A percentile compares a stretch with the other conserved stretches of the same genome.
Conservation (phyloP, 2,888 invertebrate genomes). For the Pandemis corylana region DNA sequence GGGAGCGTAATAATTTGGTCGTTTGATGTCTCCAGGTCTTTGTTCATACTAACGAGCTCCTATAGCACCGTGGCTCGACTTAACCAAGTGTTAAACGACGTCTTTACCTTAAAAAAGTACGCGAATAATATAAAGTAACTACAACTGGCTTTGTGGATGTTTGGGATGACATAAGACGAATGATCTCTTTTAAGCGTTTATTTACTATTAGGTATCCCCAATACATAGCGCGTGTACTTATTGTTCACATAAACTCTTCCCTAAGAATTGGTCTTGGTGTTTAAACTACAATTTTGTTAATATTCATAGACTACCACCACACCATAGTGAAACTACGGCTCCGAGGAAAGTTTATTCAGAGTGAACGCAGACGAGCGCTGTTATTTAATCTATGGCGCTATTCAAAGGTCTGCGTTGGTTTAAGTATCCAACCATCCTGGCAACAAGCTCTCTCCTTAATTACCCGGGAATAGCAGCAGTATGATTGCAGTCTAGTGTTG, state of each 20-base stretch:
- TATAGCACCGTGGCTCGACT: constrained; percentile 13
- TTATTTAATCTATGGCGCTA: constrained; percentile 41
- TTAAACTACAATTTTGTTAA: constrained; percentile 26
- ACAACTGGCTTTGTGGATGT: neutral
- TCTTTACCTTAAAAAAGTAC: constrained; percentile 15
- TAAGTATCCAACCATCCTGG: constrained; percentile 23
- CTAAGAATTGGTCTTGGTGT: neutral
- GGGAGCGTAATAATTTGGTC: constrained; percentile 53
- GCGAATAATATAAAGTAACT: neutral
- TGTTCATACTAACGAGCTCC: constrained; percentile 73
- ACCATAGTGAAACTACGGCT: neutral
- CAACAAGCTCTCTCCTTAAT: constrained; percentile 46
- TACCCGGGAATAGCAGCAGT: constrained; percentile 36
- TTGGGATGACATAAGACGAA: neutral
- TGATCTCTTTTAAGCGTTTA: neutral
- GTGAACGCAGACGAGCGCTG: constrained; percentile 33
- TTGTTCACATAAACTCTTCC: neutral
- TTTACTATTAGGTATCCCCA: neutral
- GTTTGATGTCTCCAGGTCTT: constrained; percentile 73
- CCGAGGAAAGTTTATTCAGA: constrained; percentile 26
- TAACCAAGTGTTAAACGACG: constrained; percentile 28
- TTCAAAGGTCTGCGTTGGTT: constrained; percentile 43
- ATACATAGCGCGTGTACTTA: neutral
- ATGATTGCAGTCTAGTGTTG: constrained; percentile 1
- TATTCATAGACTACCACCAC: neutral